phyloP scores from a whole-genome alignment of 2,888 invertebrate genomes.

The Teleiodes luculella region DNA sequence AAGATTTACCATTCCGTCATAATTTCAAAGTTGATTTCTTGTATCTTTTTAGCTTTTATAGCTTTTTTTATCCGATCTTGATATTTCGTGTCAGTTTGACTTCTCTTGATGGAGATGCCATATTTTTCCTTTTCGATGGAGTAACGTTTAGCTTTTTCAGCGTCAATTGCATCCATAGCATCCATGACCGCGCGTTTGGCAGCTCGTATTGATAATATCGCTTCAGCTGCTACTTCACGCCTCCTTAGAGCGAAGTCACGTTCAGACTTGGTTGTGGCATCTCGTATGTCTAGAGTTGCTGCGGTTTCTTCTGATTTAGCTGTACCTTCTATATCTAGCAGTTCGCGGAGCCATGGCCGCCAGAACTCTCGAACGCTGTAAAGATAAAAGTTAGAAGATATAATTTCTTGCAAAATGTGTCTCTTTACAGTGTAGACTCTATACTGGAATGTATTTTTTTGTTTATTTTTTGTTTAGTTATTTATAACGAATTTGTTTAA shows the following conservation, averaged over 20 bases:
- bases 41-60: not conserved
- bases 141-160: not conserved
- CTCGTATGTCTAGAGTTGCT: not conserved
- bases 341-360: conserved; percentile 5
- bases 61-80: not conserved
- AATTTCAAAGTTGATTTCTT: not conserved
- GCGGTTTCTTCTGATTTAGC: not conserved
- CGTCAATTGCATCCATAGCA: not conserved
- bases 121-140: not conserved
- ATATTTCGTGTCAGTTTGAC: not conserved
- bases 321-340: not conserved
- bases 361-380: conserved; percentile 1
- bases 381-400: not conserved
- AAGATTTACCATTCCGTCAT: not conserved
- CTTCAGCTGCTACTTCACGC: not conserved
- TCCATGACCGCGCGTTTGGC: not conserved
- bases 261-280: not conserved
- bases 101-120: not conserved
- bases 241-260: not conserved
- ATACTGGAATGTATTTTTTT: too few species aligned
- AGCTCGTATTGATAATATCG: not conserved
- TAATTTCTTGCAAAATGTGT: too few species aligned
- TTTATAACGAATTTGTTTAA: too few species aligned
- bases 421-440: too few species aligned
- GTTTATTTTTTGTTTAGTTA: too few species aligned